These are phyloP conservation scores for Pseudopodoces humilis DNA, from an alignment of 2,113 vertebrate species.

Conservation along the genomic window DNA sequence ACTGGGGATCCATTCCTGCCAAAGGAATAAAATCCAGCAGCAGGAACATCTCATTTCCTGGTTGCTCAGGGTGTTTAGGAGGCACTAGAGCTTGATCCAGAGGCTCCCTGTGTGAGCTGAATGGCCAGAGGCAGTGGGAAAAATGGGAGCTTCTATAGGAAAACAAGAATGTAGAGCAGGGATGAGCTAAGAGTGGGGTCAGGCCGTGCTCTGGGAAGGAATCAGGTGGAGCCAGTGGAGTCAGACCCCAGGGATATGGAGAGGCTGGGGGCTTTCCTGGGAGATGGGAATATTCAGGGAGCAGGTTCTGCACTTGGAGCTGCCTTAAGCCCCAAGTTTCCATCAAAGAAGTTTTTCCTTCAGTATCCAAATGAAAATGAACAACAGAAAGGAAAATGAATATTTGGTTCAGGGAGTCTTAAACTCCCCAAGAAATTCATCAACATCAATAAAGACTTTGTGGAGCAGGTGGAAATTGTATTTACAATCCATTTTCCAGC, in stretches of 20 bases:
- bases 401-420: neutral
- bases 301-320: neutral
- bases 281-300: neutral
- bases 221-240: neutral
- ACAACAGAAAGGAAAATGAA: neutral
- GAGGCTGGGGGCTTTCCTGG: neutral
- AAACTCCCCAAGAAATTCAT: neutral
- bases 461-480: neutral
- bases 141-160: neutral
- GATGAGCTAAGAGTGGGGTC: neutral
- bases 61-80: neutral
- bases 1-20: neutral
- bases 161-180: neutral
- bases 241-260: no score
- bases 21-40: neutral
- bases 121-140: neutral
- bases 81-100: rapidly evolving
- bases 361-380: neutral
- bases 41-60: neutral
- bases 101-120: neutral
- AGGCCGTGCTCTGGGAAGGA: neutral
- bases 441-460: neutral
- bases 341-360: neutral
- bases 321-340: neutral
- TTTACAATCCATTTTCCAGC: neutral